Evolutionary conservation across 2,888 invertebrate species (phyloP), one percentile per base, ranked within the genome.

Genomic region (Thymelicus sylvestris): DNA sequence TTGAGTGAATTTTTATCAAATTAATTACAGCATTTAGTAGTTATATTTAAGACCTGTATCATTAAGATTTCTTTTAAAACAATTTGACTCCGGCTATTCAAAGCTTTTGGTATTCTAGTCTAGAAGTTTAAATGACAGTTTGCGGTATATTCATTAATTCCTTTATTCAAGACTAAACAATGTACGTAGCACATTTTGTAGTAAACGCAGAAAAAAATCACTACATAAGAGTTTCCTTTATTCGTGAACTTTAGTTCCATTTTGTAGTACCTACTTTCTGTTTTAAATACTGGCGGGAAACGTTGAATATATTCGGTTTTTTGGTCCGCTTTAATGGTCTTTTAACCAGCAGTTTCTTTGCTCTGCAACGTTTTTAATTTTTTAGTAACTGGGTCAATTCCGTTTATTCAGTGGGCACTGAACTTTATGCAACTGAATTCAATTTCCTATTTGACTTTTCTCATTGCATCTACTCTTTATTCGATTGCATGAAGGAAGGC

Each of bases 291-390:
- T 10, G 38, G n/a, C 24, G 41, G 62, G 38, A 7, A 68, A 63
- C 64, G 69, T 59, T 64, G 69, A 57, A 48, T 64, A 59, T 47
- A 69, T 69, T 69, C 24, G 59, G 64, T 63, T 57, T 59, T 59
- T 64, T 59, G 67, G 60, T 64, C 31, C 69, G 44, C 55, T 64
- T 59, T 41, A 69, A 64, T 63, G 13, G 47, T 59, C 64, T 69
- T 63, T 63, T 63, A 38, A 55, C 19, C 68, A 12, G 44, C 52
- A 55, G 62, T 31, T 62, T 63, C 67, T 67, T 67, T 69, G 47
- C 48, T n/a, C 59, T 59, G 69, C 59, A 59, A 64, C 55, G 44
- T 63, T 57, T 64, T 69, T 24, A 69, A 64, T 50, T 57, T 59
- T 64, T 63, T 15, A 55, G 48, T 59, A 57, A 47, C 47, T 19